phyloP scores from a whole-genome alignment of 1,140 invertebrate species.

The Epicauta chinensis region DNA sequence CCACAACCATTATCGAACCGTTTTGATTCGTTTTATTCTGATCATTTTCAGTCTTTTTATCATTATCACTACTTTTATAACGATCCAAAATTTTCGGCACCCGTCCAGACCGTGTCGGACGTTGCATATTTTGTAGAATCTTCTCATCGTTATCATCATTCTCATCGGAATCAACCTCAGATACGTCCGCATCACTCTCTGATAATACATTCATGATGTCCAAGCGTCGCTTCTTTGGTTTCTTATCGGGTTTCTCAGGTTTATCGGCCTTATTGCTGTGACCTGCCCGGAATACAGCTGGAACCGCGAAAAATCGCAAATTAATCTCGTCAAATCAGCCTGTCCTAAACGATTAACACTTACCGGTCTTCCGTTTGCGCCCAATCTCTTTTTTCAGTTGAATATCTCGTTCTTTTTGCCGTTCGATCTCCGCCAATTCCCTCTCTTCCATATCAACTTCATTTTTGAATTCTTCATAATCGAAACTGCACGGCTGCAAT shows the following conservation, averaged over 20 bases:
- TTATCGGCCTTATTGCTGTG: background rate
- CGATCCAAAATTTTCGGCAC: conserved; percentile 25
- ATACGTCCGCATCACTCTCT: conserved; percentile 24
- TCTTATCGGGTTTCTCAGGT: conserved; percentile 8
- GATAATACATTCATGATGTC: conserved; percentile 13
- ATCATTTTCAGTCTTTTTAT: background rate
- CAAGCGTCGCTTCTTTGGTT: conserved; percentile 9
- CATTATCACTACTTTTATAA: conserved; percentile 7
- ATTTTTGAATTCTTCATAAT: conserved; percentile 44
- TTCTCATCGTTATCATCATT: conserved; percentile 17
- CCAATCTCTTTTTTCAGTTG: conserved; percentile 16
- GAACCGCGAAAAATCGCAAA: too few species aligned
- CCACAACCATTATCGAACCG: conserved; percentile 43
- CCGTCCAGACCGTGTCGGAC: conserved; percentile 29
- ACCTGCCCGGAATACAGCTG: background rate
- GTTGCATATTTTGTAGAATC: conserved; percentile 6
- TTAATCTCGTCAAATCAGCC: background rate
- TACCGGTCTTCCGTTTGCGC: conserved; percentile 3
- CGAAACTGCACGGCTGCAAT: conserved; percentile 44
- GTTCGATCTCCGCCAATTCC: conserved; percentile 31
- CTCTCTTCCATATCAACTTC: conserved; percentile 39
- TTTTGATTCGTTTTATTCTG: conserved; percentile 14
- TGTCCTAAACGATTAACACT: background rate
- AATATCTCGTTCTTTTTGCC: conserved; percentile 22
- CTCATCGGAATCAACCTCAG: conserved; percentile 23